Percentiles rank a stretch among this genome's conserved stretches.
These are phyloP conservation scores for Nycticryphes semicollaris DNA, from an alignment of 2,113 vertebrate genomes.

Conservation along the genomic window DNA sequence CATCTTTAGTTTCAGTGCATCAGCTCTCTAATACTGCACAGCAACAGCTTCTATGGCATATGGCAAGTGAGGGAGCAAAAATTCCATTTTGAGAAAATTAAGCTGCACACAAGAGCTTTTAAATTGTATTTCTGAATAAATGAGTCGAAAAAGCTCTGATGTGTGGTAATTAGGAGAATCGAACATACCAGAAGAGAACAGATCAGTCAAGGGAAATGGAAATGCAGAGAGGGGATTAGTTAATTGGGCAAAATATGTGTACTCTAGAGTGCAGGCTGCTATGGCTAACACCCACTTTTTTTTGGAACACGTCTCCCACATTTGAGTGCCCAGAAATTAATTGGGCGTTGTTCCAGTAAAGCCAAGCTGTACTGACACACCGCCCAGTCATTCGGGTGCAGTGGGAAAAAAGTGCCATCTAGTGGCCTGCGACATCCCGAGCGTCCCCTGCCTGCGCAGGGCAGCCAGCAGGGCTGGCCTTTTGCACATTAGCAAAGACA, in stretches of 20 bases:
- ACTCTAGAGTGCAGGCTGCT: neutral
- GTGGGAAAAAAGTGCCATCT: neutral
- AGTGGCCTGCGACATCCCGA: neutral
- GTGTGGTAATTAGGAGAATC: neutral
- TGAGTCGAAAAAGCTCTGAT: neutral
- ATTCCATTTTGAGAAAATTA: neutral
- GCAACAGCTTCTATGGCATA: neutral
- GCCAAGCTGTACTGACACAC: neutral
- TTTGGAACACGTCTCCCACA: neutral
- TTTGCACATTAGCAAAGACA: neutral
- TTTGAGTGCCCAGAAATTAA: neutral
- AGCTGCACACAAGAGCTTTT: neutral
- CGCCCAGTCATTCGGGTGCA: accelerated
- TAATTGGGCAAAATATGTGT: neutral
- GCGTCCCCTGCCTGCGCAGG: neutral
- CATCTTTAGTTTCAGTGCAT: neutral
- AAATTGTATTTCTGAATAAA: neutral
- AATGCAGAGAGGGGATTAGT: neutral
- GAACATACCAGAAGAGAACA: neutral
- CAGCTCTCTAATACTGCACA: neutral
- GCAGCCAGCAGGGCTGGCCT: neutral
- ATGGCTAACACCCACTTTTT: neutral
- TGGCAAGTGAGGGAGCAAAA: neutral
- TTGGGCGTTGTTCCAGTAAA: accelerated
- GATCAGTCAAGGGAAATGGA: neutral